These are phyloP conservation scores for Hesperia comma DNA, from an alignment of 2,888 invertebrate genomes.

Conservation along the genomic window DNA sequence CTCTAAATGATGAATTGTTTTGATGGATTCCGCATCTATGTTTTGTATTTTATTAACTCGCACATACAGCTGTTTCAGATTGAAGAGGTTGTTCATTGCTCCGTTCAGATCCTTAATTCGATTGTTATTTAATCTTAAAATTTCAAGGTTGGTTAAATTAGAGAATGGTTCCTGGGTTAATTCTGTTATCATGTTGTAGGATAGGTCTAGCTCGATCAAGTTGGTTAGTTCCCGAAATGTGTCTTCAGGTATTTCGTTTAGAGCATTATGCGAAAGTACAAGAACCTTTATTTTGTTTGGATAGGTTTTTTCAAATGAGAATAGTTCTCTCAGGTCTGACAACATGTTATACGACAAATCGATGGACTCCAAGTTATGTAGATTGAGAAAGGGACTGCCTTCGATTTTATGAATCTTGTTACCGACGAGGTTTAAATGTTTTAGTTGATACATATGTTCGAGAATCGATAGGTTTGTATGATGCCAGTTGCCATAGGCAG, in stretches of 20 bases:
- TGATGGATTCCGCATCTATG: constrained; percentile 63
- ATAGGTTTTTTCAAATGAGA: constrained; percentile 59
- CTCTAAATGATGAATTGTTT: constrained; percentile 68
- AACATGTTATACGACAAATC: constrained; percentile 65
- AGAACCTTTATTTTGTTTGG: constrained; percentile 59
- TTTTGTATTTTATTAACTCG: constrained; percentile 63
- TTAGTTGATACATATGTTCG: constrained; percentile 58
- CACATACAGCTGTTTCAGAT: constrained; percentile 66
- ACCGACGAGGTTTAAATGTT: constrained; percentile 53
- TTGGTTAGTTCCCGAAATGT: constrained; percentile 61
- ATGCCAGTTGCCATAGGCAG: constrained; percentile 55
- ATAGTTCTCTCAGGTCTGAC: constrained; percentile 56
- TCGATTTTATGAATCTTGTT: constrained; percentile 57
- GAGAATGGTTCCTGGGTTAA: constrained; percentile 65
- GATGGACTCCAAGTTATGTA: constrained; percentile 58
- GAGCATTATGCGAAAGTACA: constrained; percentile 58
- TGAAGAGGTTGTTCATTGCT: constrained; percentile 64
- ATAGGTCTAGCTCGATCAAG: constrained; percentile 66
- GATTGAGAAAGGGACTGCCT: constrained; percentile 56
- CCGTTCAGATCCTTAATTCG: constrained; percentile 69
- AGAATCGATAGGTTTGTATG: constrained; percentile 57
- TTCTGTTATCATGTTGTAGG: constrained; percentile 61
- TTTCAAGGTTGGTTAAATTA: constrained; percentile 62
- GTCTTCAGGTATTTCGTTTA: constrained; percentile 55
- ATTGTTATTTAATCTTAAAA: constrained; percentile 64